Base-by-base conservation (phyloP, 1,140 invertebrate species). In the Drusus annulatus region DNA sequence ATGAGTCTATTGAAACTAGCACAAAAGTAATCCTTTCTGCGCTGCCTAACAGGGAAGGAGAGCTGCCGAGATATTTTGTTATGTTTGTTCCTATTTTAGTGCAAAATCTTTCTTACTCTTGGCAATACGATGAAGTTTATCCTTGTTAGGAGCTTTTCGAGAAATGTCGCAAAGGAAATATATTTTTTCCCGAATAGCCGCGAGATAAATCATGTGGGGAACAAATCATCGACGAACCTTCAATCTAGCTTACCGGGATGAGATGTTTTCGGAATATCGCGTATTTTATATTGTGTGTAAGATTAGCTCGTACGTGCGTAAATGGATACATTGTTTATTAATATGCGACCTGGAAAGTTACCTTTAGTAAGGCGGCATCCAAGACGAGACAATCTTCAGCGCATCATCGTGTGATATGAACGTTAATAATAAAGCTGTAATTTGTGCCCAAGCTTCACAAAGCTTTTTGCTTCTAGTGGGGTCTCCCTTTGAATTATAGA, bases 1-100 rank as follows among this genome's bases (percentile, higher is more conserved):
- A 69, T 71, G 52, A 78, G 77, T 78, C 77, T 60, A 78, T 78
- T 78, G 77, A 78, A 78, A 78, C 77, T 78, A 45, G 77, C 50
- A 71, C 76, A 78, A 78, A 78, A 78, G 77, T 78, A 71, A 78
- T 78, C 65, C 77, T 78, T 71, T 52, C 23, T 68, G 36, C 77
- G 21, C 50, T 78, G 19, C 65, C 65, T 23, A 71, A 56, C 51
- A 71, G 68, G 68, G 45, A 52, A 65, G 71, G 31, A 36, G 31
- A 36, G 31, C 31, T 8, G 77, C 65, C 21, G 77, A 58, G 77
- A 78, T 78, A 71, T 69, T 78, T 78, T 78, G 77, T 78, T 71
- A 58, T 17, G 25, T 76, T 28, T 76, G 6, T 75, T 76, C 50
- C 45, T 31, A 23, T 76, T 76, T 75, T n/a, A 25, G 3, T 15